Conservation (phyloP, 2,888 invertebrate genomes). For the Torymus aiolomorphi region DNA sequence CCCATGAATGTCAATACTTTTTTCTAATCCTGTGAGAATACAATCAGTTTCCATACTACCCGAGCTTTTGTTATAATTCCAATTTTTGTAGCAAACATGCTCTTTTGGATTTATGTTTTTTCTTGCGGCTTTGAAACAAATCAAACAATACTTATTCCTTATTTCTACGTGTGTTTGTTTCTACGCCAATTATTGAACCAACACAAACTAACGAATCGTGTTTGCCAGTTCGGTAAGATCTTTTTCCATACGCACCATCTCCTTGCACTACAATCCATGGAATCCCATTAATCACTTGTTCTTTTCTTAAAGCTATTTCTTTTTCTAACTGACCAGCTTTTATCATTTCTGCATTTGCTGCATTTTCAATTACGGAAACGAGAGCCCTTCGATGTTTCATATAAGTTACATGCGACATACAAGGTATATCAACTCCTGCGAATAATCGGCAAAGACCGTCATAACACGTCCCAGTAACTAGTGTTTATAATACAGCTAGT, state of each 20-base stretch:
- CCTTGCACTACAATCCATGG: constrained; percentile 10
- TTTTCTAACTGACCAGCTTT: not conserved
- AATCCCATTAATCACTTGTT: not conserved
- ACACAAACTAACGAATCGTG: not conserved
- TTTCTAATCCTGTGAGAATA: not conserved
- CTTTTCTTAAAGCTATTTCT: not conserved
- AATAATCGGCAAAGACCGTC: not conserved
- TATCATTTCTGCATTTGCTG: not conserved
- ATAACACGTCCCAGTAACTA: not conserved
- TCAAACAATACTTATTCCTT: constrained; percentile 29
- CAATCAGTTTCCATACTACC: constrained; percentile 63
- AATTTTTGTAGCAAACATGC: constrained; percentile 60
- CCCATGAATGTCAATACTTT: constrained; percentile 40
- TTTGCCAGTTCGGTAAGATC: constrained; percentile 2
- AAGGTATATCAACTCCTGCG: no score
- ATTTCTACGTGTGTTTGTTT: constrained; percentile 30
- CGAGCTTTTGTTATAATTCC: constrained; percentile 57
- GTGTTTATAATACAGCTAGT: not conserved
- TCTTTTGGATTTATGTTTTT: not conserved
- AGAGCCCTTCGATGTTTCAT: no score
- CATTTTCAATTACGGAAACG: no score
- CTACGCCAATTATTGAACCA: constrained; percentile 9
- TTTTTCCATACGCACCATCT: constrained; percentile 14
- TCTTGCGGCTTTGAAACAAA: not conserved
- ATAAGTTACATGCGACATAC: no score